Conservation (phyloP, 2,113 vertebrate genomes). For the Grantiella picta region DNA sequence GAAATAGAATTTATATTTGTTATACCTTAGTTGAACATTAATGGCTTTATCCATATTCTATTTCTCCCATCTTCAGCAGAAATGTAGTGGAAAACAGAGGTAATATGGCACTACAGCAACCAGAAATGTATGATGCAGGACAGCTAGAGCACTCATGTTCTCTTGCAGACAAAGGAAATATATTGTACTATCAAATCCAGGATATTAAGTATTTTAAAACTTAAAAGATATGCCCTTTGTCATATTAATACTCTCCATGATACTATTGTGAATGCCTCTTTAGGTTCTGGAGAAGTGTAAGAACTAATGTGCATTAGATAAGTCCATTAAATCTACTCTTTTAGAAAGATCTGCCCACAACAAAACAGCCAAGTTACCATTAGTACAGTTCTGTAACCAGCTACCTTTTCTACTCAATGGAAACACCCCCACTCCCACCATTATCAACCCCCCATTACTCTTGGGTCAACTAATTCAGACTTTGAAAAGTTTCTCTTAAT, state of each 20-base stretch:
- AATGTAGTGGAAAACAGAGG: background rate
- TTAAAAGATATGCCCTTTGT: background rate
- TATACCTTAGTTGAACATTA: background rate
- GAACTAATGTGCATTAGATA: background rate
- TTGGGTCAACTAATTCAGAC: background rate
- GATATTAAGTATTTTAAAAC: background rate
- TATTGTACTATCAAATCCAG: background rate
- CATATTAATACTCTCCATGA: background rate
- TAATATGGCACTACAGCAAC: background rate
- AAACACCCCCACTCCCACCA: rapidly evolving
- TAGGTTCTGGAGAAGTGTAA: background rate
- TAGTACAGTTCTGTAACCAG: background rate
- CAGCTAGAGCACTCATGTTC: background rate
- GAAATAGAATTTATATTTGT: background rate
- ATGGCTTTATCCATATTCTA: background rate
- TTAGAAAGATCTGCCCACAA: background rate
- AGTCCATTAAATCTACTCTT: background rate
- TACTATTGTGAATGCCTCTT: background rate
- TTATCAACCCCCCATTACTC: background rate
- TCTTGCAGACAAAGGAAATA: background rate
- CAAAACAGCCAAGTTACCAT: background rate
- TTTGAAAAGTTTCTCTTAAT: background rate
- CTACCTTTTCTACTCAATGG: background rate
- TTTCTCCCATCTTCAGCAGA: background rate
- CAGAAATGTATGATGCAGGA: background rate